These are phyloP conservation scores for Pachyseris speciosa DNA, from an alignment of 64 coral and sea anemone species.

Conservation along the genomic window DNA sequence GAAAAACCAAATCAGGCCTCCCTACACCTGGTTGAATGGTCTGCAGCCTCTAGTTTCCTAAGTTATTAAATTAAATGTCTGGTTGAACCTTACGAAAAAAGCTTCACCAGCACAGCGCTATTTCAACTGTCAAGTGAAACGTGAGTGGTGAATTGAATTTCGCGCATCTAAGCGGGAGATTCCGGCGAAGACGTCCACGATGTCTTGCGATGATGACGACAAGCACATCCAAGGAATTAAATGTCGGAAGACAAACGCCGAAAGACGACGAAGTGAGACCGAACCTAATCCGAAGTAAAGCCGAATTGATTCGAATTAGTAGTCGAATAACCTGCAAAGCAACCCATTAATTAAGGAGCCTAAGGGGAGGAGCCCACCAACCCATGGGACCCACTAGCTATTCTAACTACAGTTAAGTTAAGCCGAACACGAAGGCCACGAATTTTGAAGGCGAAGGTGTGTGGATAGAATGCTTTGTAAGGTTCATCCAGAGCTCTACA, in stretches of 20 bases:
- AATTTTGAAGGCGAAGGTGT: conserved; percentile 1
- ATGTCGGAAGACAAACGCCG: not conserved
- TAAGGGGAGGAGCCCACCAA: not conserved
- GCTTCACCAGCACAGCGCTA: not conserved
- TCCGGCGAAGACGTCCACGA: not conserved
- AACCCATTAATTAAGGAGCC: not conserved
- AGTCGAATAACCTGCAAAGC: not conserved
- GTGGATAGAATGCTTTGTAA: conserved; percentile 16
- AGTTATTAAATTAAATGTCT: not conserved
- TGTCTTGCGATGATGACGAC: not conserved
- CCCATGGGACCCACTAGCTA: not conserved
- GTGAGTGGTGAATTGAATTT: not conserved
- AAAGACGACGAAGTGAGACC: not conserved
- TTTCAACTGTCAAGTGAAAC: not conserved
- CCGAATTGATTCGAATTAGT: too few relatives aligned
- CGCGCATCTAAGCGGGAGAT: not conserved
- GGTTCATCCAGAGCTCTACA: conserved; percentile 18
- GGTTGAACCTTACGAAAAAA: conserved; percentile 19
- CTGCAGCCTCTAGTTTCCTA: not conserved
- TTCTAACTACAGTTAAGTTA: not conserved
- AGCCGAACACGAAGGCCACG: not conserved
- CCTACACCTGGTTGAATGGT: not conserved
- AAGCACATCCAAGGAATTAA: not conserved
- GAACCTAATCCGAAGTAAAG: not conserved
- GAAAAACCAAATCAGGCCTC: not conserved